Evolutionary conservation across 2,888 invertebrate species (phyloP).

Genomic region (Aplocera efformata): DNA sequence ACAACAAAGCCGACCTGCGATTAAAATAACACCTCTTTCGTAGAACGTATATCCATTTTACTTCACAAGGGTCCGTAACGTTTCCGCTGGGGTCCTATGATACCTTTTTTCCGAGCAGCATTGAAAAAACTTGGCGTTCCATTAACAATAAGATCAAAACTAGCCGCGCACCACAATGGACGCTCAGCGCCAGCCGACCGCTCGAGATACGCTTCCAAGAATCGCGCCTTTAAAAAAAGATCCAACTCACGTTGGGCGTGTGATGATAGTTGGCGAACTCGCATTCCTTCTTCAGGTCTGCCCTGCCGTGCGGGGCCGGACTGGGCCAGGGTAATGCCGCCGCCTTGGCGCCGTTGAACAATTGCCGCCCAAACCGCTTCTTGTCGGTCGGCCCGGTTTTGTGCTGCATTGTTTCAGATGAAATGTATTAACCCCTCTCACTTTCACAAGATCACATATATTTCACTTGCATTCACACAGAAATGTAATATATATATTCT

Average conservation of each 20-base stretch:
- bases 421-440: too few species aligned
- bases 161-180: slow-evolving; percentile 76
- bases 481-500: slow-evolving; percentile 42
- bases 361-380: neutral
- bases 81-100: slow-evolving; percentile 77
- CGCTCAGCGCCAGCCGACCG: slow-evolving; percentile 74
- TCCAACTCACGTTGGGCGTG: slow-evolving; percentile 74
- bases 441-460: too few species aligned
- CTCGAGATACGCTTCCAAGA: slow-evolving; percentile 70
- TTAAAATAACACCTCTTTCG: slow-evolving; percentile 79
- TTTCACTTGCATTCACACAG: slow-evolving; percentile 26
- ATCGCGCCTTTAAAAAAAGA: slow-evolving; percentile 72
- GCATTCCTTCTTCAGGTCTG: slow-evolving; percentile 52
- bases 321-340: slow-evolving; percentile 12
- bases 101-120: slow-evolving; percentile 71
- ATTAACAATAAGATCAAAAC: slow-evolving; percentile 81
- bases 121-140: slow-evolving; percentile 79
- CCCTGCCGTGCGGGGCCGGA: slow-evolving; percentile 18
- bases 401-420: too few species aligned
- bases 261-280: slow-evolving; percentile 66
- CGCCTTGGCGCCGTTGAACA: slow-evolving; percentile 17
- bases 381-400: too few species aligned
- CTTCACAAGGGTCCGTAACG: slow-evolving; percentile 77
- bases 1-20: slow-evolving; percentile 76
- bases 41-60: slow-evolving; percentile 77